phyloP scores from a whole-genome alignment of 2,888 invertebrate species.

The Ptilodon capucinus region DNA sequence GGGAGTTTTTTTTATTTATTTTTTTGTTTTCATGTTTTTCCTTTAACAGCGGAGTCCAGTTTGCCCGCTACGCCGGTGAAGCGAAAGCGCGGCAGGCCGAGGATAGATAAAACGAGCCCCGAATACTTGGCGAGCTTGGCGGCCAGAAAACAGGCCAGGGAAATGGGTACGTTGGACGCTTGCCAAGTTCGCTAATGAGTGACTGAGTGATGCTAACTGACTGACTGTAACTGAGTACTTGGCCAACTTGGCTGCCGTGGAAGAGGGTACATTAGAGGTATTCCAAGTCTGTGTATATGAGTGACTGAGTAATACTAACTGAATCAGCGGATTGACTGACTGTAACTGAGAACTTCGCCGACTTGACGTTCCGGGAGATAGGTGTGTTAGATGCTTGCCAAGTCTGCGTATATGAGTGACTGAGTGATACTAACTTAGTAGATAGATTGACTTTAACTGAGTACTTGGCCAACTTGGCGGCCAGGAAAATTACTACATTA shows the following conservation, averaged over 20 bases:
- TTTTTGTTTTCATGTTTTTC: neutral
- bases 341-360: slow-evolving; percentile 36
- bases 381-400: slow-evolving; percentile 42
- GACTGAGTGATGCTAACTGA: neutral
- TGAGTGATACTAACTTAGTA: too few relatives aligned
- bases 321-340: neutral
- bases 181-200: neutral
- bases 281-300: neutral
- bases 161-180: slow-evolving; percentile 55
- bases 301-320: too few relatives aligned
- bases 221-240: slow-evolving; percentile 52
- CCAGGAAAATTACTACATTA: slow-evolving; percentile 44
- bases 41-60: slow-evolving; percentile 44
- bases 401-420: too few relatives aligned
- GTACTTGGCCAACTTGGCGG: slow-evolving; percentile 68
- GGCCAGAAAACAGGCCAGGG: slow-evolving; percentile 68
- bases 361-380: slow-evolving; percentile 60
- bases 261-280: slow-evolving; percentile 40
- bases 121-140: slow-evolving; percentile 71
- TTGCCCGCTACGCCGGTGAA: slow-evolving; percentile 52
- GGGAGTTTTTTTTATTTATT: neutral
- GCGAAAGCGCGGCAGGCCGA: slow-evolving; percentile 66
- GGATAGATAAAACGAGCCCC: slow-evolving; percentile 71
- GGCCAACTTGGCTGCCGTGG: slow-evolving; percentile 66
- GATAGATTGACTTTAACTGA: slow-evolving; percentile 34